A percentile compares a stretch with the other conserved stretches of the same genome.
phyloP scores from a whole-genome alignment of 2,888 invertebrate genomes.

The Synergus itoensis region DNA sequence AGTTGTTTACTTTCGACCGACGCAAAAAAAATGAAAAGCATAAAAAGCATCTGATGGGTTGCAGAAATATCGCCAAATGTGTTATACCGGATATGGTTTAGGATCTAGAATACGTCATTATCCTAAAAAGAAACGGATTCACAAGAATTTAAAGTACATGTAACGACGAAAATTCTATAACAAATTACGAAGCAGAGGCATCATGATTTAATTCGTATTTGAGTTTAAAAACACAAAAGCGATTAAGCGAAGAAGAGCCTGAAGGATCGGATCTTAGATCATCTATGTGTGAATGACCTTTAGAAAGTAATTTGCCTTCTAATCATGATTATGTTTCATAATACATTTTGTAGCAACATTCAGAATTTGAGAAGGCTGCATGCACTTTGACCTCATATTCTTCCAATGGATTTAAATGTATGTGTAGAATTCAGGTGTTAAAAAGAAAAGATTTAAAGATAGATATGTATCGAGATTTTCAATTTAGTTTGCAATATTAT shows the following conservation, averaged over 20 bases:
- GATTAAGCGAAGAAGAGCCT: background rate
- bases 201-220: background rate
- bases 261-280: background rate
- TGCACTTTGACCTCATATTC: slow-evolving; percentile 4
- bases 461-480: too few relatives aligned
- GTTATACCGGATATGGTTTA: background rate
- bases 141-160: background rate
- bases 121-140: background rate
- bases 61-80: background rate
- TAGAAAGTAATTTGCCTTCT: background rate
- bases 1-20: background rate
- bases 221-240: background rate
- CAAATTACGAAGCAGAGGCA: background rate
- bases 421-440: background rate
- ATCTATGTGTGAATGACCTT: background rate
- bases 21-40: background rate
- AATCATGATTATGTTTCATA: background rate
- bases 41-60: background rate
- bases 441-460: too few relatives aligned
- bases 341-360: background rate
- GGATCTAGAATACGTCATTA: background rate
- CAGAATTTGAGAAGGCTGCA: background rate
- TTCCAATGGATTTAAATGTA: background rate
- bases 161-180: background rate
- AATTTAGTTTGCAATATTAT: background rate